Percentiles rank a stretch among this genome's conserved stretches.
Conservation (phyloP, 30 jellyfish, hydroid and myxozoan genomes). For the Pelagia noctiluca region DNA sequence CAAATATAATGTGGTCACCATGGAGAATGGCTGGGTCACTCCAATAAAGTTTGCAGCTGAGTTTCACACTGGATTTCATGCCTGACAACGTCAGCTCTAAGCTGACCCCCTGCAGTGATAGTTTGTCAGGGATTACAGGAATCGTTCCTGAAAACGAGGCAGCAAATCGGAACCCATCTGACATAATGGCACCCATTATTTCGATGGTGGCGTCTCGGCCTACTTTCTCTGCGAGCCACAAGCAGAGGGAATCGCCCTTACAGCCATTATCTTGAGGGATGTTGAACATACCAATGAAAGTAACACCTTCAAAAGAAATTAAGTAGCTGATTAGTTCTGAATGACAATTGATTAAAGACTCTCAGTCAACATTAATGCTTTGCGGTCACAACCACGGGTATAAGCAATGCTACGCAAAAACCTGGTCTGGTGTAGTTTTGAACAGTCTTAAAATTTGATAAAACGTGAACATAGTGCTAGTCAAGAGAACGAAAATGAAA, state of each 20-base stretch:
- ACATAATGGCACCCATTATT: constrained; percentile 38
- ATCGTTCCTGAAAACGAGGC: constrained; percentile 55
- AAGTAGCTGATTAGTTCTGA: no score
- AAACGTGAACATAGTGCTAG: no score
- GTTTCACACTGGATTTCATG: constrained; percentile 32
- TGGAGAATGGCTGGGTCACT: constrained; percentile 35
- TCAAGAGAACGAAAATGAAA: no score
- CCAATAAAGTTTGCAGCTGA: constrained; percentile 59
- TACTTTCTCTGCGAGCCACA: constrained; percentile 65
- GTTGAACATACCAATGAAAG: constrained; percentile 52
- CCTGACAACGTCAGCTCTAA: constrained; percentile 35
- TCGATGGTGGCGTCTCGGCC: constrained; percentile 74
- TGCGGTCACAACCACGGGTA: no score
- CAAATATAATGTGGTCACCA: constrained; percentile 28
- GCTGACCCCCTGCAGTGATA: constrained; percentile 29
- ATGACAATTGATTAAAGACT: no score
- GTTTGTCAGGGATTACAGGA: constrained; percentile 42
- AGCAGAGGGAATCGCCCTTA: constrained; percentile 66
- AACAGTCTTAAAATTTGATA: no score
- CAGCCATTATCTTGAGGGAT: constrained; percentile 77
- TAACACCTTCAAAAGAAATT: no score
- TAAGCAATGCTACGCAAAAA: no score
- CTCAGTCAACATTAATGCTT: no score
- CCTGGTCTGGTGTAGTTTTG: no score
- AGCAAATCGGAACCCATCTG: constrained; percentile 27